These are phyloP conservation scores for Apeltes quadracus DNA, from an alignment of 2,113 vertebrate genomes.

Conservation along the genomic window DNA sequence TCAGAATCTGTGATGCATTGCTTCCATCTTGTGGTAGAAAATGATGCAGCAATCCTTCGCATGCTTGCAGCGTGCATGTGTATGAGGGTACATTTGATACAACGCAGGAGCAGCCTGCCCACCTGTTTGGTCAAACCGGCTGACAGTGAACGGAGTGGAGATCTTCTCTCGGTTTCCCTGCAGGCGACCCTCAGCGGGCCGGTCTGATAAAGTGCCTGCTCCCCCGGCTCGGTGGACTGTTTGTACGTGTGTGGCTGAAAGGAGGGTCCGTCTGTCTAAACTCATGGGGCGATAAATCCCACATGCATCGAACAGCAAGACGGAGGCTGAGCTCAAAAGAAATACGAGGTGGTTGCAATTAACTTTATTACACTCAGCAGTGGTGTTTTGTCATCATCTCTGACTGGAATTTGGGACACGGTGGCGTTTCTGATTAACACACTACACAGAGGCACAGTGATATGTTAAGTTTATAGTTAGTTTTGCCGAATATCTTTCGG, in stretches of 20 bases:
- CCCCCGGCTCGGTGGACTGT: slow-evolving; percentile 46
- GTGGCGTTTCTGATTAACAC: not conserved
- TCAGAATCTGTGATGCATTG: slow-evolving; percentile 27
- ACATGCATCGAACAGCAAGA: slow-evolving; percentile 27
- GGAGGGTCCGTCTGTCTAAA: slow-evolving; percentile 48
- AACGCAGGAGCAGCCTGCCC: not conserved
- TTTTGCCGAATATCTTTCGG: not conserved
- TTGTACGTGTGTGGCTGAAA: slow-evolving; percentile 21
- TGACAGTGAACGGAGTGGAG: slow-evolving; percentile 24
- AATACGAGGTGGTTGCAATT: slow-evolving; percentile 26
- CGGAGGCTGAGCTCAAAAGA: slow-evolving; percentile 29
- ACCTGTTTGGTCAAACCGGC: not conserved
- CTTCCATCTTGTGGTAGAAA: slow-evolving; percentile 62
- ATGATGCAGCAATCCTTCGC: slow-evolving; percentile 27
- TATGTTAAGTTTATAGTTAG: not conserved
- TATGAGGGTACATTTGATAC: not conserved
- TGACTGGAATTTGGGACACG: not conserved
- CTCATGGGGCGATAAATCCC: slow-evolving; percentile 40
- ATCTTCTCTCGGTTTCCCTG: slow-evolving; percentile 33
- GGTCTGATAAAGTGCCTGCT: slow-evolving; percentile 46
- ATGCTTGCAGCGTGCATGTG: too few species aligned
- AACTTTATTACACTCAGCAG: slow-evolving; percentile 23
- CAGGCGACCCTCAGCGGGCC: slow-evolving; percentile 22
- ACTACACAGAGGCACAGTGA: not conserved
- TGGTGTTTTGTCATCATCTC: slow-evolving; percentile 5